phyloP scores from a whole-genome alignment of 2,797 vertebrate species.

The Ctenopoma kingsleyae region DNA sequence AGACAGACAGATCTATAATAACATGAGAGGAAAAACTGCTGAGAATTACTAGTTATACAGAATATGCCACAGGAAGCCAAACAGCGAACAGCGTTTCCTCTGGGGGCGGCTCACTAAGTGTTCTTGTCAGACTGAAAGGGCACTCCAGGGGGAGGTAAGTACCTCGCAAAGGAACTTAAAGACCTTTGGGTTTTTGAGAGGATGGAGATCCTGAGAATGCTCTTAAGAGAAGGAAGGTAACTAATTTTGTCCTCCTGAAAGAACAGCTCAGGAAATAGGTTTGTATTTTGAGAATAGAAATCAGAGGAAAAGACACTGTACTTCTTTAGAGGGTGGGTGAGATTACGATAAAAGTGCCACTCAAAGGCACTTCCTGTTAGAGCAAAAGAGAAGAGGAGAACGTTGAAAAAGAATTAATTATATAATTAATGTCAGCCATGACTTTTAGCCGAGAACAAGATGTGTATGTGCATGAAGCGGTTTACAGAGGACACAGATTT shows the following conservation, averaged over 20 bases:
- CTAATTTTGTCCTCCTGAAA: constrained; percentile 11
- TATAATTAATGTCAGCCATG: neutral
- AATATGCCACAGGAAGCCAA: constrained; percentile 48
- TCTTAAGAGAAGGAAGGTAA: constrained; percentile 13
- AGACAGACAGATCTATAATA: neutral
- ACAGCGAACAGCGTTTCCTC: constrained; percentile 37
- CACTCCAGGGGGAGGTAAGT: constrained; percentile 50
- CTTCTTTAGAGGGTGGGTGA: constrained; percentile 19
- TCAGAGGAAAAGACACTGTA: constrained; percentile 10
- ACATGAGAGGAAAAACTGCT: neutral
- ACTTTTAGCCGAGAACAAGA: constrained; percentile 1
- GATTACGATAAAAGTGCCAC: constrained; percentile 17
- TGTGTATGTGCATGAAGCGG: neutral
- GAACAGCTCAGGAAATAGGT: constrained; percentile 2
- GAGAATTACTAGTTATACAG: constrained; percentile 28
- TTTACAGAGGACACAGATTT: neutral
- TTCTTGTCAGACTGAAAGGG: constrained; percentile 56
- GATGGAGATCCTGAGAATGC: constrained; percentile 25
- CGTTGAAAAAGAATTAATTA: neutral
- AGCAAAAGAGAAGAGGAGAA: constrained; percentile 4
- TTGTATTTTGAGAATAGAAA: constrained; percentile 27
- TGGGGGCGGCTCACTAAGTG: constrained; percentile 45
- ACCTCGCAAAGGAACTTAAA: constrained; percentile 34
- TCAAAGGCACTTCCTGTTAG: constrained; percentile 24
- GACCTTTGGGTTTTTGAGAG: constrained; percentile 28